Evolutionary conservation across 2,888 invertebrate genomes (phyloP).

Genomic region (Schizotus pectinicornis): DNA sequence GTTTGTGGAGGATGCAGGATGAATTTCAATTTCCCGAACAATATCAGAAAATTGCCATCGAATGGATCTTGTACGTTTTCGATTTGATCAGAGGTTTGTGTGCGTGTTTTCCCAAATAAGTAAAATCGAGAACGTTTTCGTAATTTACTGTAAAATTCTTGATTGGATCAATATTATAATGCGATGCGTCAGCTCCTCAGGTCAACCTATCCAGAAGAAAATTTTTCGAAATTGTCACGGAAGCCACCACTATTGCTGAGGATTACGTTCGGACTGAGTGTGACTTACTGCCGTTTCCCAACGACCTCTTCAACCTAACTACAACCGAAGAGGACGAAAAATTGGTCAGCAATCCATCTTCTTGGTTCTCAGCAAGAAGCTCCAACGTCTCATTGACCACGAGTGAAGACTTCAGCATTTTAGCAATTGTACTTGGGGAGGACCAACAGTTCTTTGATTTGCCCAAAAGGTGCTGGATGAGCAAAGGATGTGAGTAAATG

Average conservation of each 20-base stretch:
- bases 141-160: neutral
- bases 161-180: neutral
- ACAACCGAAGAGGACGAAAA: conserved; percentile 11
- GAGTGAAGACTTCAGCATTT: too few relatives aligned
- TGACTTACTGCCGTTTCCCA: conserved; percentile 42
- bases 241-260: conserved; percentile 49
- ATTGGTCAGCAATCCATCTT: conserved; percentile 5
- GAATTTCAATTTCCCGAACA: conserved; percentile 49
- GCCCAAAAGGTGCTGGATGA: too few relatives aligned
- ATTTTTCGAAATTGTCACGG: conserved; percentile 50
- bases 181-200: conserved; percentile 40
- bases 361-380: too few relatives aligned
- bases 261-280: conserved; percentile 49
- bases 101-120: neutral
- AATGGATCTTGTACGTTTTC: conserved; percentile 53
- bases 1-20: conserved; percentile 56
- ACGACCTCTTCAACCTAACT: conserved; percentile 41
- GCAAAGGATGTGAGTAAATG: too few relatives aligned
- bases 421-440: too few relatives aligned
- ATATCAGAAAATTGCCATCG: conserved; percentile 51
- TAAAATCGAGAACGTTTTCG: neutral
- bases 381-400: too few relatives aligned
- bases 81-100: conserved; percentile 50
- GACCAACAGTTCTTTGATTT: too few relatives aligned
- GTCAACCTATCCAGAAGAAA: conserved; percentile 46